These are phyloP conservation scores for Bucorvus abyssinicus DNA, from an alignment of 2,797 vertebrate species.

Conservation along the genomic window DNA sequence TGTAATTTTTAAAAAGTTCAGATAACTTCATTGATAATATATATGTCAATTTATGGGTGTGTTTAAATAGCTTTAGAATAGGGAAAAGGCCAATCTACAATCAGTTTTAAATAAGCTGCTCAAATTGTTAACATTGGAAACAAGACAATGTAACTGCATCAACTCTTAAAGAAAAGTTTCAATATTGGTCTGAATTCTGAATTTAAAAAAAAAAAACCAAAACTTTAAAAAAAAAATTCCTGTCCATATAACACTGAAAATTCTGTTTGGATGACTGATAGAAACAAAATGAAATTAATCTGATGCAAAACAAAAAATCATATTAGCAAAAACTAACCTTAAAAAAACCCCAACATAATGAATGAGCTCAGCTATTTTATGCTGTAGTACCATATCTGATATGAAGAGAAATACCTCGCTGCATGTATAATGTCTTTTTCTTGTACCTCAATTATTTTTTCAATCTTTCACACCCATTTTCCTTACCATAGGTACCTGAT, in stretches of 20 bases:
- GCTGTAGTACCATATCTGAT: not conserved
- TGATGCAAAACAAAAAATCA: not conserved
- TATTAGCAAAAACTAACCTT: not conserved
- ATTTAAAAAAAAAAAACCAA: not conserved
- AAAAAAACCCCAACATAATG: not conserved
- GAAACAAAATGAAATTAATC: not conserved
- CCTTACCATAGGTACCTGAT: conserved; percentile 82
- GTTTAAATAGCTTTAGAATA: not conserved
- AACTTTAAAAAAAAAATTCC: not conserved
- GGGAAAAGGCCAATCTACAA: not conserved
- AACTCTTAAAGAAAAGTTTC: not conserved
- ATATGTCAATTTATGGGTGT: not conserved
- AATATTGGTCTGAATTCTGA: not conserved
- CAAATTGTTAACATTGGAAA: not conserved
- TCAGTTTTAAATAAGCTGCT: not conserved
- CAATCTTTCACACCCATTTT: not conserved
- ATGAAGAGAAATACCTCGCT: not conserved
- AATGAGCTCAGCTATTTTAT: not conserved
- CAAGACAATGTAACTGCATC: not conserved
- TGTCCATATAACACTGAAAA: not conserved
- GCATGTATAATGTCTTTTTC: not conserved
- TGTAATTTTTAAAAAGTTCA: not conserved
- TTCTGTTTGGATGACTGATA: not conserved
- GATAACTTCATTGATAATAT: not conserved
- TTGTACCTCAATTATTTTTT: not conserved